These are phyloP conservation scores for Trogon surrucura DNA, from an alignment of 2,113 vertebrate species.

Conservation along the genomic window DNA sequence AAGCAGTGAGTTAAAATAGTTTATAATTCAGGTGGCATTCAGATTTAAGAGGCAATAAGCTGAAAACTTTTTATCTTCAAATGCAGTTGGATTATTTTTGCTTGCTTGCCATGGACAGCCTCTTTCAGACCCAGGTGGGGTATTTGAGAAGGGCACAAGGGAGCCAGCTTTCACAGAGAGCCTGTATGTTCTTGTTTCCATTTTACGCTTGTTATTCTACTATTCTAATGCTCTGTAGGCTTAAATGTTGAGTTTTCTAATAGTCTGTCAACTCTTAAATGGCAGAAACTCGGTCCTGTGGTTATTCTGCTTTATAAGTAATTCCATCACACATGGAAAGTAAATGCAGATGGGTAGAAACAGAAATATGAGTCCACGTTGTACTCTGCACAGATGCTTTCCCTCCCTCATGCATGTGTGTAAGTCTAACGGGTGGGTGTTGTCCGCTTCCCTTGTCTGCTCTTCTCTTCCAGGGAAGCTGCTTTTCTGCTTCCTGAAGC, in stretches of 20 bases:
- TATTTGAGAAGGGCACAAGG: not conserved
- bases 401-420: not conserved
- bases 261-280: not conserved
- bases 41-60: not conserved
- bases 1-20: not conserved
- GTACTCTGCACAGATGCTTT: not conserved
- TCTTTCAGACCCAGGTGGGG: not conserved
- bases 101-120: not conserved
- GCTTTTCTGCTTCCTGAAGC: not conserved
- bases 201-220: not conserved
- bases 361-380: not conserved
- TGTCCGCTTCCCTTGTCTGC: not conserved
- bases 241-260: not conserved
- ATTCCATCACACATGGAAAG: not conserved
- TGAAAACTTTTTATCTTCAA: not conserved
- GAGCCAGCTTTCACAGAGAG: not conserved
- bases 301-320: not conserved
- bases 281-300: not conserved
- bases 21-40: not conserved
- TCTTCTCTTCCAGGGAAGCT: not conserved
- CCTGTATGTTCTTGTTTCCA: not conserved
- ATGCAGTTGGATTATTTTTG: not conserved
- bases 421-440: not conserved
- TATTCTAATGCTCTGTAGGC: not conserved
- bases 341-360: not conserved